Conservation (phyloP, 2,797 vertebrate genomes). For the Crocidura indochinensis region DNA sequence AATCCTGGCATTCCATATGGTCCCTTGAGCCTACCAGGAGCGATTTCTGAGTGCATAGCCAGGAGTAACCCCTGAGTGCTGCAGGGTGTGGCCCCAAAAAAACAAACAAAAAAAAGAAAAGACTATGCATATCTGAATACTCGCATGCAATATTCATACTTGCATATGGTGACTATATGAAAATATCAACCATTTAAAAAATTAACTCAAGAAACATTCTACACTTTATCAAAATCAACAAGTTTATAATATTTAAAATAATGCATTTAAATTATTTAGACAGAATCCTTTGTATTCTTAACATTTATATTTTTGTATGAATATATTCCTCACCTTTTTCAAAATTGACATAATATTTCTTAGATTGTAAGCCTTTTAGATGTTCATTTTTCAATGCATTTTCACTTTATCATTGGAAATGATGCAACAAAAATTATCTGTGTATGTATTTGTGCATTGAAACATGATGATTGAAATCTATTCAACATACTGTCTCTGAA, state of each 20-base stretch:
- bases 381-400: not conserved
- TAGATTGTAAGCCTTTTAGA: not conserved
- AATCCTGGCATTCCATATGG: too few species aligned
- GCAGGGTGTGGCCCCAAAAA: too few species aligned
- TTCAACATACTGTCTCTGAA: not conserved
- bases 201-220: too few species aligned
- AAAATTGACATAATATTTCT: not conserved
- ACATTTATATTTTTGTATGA: not conserved
- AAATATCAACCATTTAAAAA: too few species aligned
- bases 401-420: slow-evolving; percentile 46
- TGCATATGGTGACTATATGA: too few species aligned
- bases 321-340: not conserved
- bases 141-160: too few species aligned
- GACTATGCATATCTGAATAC: too few species aligned
- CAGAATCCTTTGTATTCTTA: not conserved
- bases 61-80: too few species aligned
- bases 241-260: not conserved
- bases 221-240: not conserved
- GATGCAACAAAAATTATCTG: not conserved
- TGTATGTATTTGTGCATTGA: slow-evolving; percentile 20
- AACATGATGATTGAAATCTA: slow-evolving; percentile 39
- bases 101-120: too few species aligned
- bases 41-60: too few species aligned
- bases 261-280: not conserved
- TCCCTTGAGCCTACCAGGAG: too few species aligned